Evolutionary conservation across 2,888 invertebrate species (phyloP).

Genomic region (Cordilura impudica): DNA sequence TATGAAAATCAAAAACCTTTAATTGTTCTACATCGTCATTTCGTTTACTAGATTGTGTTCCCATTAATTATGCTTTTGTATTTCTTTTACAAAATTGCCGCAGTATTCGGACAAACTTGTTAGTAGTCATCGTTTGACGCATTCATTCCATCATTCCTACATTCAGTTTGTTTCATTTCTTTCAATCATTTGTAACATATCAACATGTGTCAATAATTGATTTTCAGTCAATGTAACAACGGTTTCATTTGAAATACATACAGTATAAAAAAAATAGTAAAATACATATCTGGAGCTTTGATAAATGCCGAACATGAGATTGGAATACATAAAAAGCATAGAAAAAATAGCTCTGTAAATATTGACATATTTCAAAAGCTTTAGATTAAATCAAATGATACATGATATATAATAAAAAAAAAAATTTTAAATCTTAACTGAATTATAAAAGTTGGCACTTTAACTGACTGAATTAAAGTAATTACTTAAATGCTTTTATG

Average conservation of each 20-base stretch:
- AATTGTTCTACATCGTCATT: neutral
- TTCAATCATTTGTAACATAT: conserved; percentile 44
- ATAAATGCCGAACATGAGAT: neutral
- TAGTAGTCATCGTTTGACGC: neutral
- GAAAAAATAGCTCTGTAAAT: neutral
- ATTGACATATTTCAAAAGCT: neutral
- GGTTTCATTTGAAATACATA: conserved; percentile 15
- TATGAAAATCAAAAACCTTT: neutral
- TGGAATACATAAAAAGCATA: too few species aligned
- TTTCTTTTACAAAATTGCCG: neutral
- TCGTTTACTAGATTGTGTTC: neutral
- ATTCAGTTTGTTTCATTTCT: conserved; percentile 19
- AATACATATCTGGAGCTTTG: neutral
- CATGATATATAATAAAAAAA: neutral
- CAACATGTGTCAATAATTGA: conserved; percentile 51
- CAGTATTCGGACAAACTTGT: neutral
- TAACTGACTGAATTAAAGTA: neutral
- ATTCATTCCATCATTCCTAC: neutral
- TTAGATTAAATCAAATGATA: neutral
- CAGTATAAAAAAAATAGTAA: neutral
- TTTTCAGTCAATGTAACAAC: conserved; percentile 16
- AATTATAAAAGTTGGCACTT: too few species aligned
- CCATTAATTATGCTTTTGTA: conserved; percentile 3
- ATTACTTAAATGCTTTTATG: neutral
- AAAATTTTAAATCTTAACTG: neutral